Conservation (phyloP, 2,113 vertebrate genomes). For the Accipiter virgatus region DNA sequence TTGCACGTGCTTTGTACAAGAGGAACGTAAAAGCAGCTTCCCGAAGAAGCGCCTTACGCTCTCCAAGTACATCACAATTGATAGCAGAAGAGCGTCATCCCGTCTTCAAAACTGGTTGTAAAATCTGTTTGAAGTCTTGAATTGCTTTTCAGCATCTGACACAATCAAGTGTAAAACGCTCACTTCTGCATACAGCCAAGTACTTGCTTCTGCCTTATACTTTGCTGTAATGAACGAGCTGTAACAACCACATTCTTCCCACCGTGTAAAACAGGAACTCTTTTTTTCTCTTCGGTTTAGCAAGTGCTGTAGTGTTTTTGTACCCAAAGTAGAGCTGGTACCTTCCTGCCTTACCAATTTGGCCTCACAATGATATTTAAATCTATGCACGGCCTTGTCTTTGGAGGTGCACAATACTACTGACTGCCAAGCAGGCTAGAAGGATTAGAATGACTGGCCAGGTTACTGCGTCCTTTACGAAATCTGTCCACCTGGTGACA, state of each 20-base stretch:
- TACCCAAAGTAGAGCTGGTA: background rate
- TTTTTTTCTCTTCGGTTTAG: background rate
- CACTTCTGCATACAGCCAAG: background rate
- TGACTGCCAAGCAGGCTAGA: background rate
- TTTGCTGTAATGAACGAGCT: background rate
- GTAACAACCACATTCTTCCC: background rate
- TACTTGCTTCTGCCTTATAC: background rate
- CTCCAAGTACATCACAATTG: background rate
- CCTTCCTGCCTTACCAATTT: background rate
- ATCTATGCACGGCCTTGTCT: background rate
- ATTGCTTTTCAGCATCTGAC: background rate
- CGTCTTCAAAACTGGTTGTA: background rate
- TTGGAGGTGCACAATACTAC: background rate
- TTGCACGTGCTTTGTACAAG: background rate
- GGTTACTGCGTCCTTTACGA: slow-evolving; percentile 25
- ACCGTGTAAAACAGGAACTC: background rate
- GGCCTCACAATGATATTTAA: slow-evolving; percentile 8
- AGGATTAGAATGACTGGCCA: background rate
- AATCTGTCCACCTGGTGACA: slow-evolving; percentile 14
- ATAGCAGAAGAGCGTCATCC: background rate
- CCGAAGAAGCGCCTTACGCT: background rate
- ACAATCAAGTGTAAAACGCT: background rate
- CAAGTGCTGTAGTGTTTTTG: background rate
- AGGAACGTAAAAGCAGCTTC: background rate
- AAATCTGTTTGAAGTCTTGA: background rate